Evolutionary conservation across 2,797 vertebrate genomes (phyloP), one percentile per base, ranked within the genome.

Genomic region (Lepus oiostolus): DNA sequence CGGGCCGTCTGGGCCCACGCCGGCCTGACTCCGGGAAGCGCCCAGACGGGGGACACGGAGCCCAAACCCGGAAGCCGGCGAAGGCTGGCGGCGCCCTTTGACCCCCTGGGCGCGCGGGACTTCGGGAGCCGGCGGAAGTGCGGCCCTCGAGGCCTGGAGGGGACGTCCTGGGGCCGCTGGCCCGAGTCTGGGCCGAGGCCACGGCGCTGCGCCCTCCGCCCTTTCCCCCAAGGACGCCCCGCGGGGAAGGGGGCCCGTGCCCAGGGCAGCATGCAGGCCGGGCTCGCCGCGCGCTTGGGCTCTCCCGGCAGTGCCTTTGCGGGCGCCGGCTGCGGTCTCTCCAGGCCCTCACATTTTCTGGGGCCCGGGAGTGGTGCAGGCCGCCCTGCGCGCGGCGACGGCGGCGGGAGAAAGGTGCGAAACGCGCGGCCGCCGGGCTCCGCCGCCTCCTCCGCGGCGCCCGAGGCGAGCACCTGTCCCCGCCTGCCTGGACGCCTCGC

Each of bases 391-490:
- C 52, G 28, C 50, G 35, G 3, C 22, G 42, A 30, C 13, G n/a
- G 38, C 16, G 38, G 26, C 7, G 28, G 32, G 22, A 54, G 60
- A 35, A 54, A 86, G 11, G 58, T 4, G n/a, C 2, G 21, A 30
- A 26, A 22, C 7, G 58, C 7, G 58, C 30, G 35, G 32, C 71
- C 68, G 5, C 50, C 14, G 8, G 16, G 60, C 16, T 32, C 4
- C 11, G 38, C 50, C 2, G 60, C 71, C 9, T n/a, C n/a, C n/a
- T 14, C 5, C 28, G n/a, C 24, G 0, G 58, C n/a, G 16, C 17
- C 12, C 16, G 24, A 50, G 68, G 85, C 50, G 60, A 28, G 90
- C 96, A 96, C 97, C 97, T 95, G 96, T 75, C 79, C 81, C 71
- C 54, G 28, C 62, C 67, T 86, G 80, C 93, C 95, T 75, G 13